Conservation (phyloP, 2,113 vertebrate genomes). For the Neotoma lepida region DNA sequence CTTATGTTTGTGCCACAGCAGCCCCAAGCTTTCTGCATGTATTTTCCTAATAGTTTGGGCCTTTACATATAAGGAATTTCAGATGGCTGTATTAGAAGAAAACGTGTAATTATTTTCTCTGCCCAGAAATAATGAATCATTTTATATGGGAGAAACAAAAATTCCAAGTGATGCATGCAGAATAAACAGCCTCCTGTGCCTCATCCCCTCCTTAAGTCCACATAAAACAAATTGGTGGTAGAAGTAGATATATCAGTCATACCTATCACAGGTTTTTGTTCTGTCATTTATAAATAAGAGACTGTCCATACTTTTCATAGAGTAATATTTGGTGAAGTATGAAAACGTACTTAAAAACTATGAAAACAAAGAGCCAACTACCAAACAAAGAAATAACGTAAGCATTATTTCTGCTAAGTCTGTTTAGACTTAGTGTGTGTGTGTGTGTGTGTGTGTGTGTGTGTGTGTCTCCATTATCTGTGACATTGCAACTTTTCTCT, state of each 20-base stretch:
- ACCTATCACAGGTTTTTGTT: background rate
- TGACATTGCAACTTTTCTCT: background rate
- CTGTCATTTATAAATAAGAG: constrained; percentile 30
- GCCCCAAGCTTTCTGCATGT: background rate
- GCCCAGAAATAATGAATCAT: background rate
- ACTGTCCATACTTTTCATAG: background rate
- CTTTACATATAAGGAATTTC: background rate
- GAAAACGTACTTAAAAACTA: background rate
- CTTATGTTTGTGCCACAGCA: background rate
- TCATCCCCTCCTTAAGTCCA: background rate
- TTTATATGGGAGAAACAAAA: background rate
- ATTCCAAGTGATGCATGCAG: background rate
- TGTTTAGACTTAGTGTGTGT: background rate
- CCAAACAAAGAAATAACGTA: background rate
- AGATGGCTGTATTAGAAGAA: background rate
- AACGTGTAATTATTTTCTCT: constrained; percentile 1
- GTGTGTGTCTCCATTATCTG: background rate
- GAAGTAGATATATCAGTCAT: background rate
- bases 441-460: background rate
- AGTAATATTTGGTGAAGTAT: background rate
- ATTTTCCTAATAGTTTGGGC: background rate
- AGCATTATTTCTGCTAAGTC: background rate
- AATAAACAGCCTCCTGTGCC: background rate
- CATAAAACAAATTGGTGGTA: background rate
- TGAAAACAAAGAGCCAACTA: background rate